phyloP scores from a whole-genome alignment of 2,797 vertebrate genomes.

The Etheostoma nigrum region DNA sequence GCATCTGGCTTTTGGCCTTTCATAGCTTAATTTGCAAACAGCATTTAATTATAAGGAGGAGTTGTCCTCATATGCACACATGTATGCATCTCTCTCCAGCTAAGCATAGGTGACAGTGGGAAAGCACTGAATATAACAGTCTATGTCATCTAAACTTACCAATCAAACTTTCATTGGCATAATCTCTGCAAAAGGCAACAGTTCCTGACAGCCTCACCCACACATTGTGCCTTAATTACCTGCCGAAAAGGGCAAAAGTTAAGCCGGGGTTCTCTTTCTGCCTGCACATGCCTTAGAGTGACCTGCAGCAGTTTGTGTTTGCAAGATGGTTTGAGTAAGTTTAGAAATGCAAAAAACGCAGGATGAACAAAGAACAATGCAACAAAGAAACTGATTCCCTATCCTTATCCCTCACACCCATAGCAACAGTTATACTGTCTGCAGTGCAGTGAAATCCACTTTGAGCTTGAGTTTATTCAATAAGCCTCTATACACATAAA shows the following conservation, averaged over 20 bases:
- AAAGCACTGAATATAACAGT: constrained; percentile 57
- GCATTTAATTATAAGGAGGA: neutral
- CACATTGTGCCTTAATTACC: constrained; percentile 55
- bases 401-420: constrained; percentile 8
- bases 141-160: constrained; percentile 54
- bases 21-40: constrained; percentile 1
- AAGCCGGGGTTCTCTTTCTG: constrained; percentile 37
- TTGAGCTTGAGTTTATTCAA: constrained; percentile 46
- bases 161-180: constrained; percentile 72
- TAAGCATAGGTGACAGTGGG: constrained; percentile 27
- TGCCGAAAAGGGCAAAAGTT: constrained; percentile 43
- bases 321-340: constrained; percentile 4
- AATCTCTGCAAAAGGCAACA: constrained; percentile 66
- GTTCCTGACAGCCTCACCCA: constrained; percentile 69
- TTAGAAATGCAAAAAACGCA: constrained; percentile 8
- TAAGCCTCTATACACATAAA: constrained; percentile 42
- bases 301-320: constrained; percentile 33
- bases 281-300: constrained; percentile 26
- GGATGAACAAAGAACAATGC: constrained; percentile 26
- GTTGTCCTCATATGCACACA: no score
- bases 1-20: neutral
- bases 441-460: constrained; percentile 44
- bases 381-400: constrained; percentile 22
- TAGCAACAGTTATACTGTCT: constrained; percentile 37
- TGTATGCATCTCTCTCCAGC: no score